A percentile compares a stretch with the other conserved stretches of the same genome.
Evolutionary conservation across 2,113 vertebrate species (phyloP).

Genomic region (Erpornis zantholeuca): DNA sequence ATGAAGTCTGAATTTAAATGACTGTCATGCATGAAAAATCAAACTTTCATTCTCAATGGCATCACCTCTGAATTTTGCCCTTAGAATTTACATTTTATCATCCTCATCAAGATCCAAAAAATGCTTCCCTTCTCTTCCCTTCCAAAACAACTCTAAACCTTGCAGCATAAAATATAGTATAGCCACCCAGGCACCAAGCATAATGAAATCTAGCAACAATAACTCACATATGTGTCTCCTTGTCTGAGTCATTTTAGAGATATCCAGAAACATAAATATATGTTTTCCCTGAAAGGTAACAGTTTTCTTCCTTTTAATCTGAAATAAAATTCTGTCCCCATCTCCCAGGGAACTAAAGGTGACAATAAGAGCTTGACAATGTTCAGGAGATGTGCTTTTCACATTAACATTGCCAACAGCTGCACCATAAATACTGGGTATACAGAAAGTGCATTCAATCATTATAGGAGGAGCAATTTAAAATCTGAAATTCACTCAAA

Average conservation of each 20-base stretch:
- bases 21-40: neutral
- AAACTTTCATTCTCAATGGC: neutral
- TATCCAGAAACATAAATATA: conserved; percentile 65
- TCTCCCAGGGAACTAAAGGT: conserved; percentile 62
- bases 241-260: conserved; percentile 66
- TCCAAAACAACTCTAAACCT: conserved; percentile 43
- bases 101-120: conserved; percentile 36
- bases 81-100: conserved; percentile 55
- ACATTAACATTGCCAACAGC: conserved; percentile 62
- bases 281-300: conserved; percentile 63
- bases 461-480: conserved; percentile 54
- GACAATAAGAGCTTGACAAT: conserved; percentile 62
- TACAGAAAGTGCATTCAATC: conserved; percentile 47
- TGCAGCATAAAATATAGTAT: conserved; percentile 56
- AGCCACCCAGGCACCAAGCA: conserved; percentile 52
- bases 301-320: conserved; percentile 65
- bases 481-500: conserved; percentile 52
- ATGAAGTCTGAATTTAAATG: conserved; percentile 21
- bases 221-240: conserved; percentile 62
- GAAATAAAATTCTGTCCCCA: conserved; percentile 66
- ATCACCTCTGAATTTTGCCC: conserved; percentile 46
- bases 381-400: conserved; percentile 63
- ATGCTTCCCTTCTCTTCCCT: neutral
- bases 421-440: conserved; percentile 44
- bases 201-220: conserved; percentile 65